A percentile compares a stretch with the other conserved stretches of the same genome.
Conservation (phyloP, 2,113 vertebrate genomes). For the Donacobius atricapilla region DNA sequence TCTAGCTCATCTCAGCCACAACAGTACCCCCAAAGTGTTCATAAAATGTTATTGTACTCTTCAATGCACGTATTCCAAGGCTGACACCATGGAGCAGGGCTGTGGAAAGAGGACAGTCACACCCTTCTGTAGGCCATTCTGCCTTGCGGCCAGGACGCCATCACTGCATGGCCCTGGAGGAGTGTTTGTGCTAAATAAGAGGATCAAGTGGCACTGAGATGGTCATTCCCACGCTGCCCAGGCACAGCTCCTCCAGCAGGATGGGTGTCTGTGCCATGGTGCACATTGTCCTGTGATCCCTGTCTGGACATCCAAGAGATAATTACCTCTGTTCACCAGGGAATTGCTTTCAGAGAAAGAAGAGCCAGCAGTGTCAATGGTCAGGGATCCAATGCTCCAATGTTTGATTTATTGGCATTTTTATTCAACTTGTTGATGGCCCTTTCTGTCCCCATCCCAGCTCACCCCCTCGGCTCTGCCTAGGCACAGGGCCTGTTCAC, state of each 20-base stretch:
- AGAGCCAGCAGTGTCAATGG: rapidly evolving
- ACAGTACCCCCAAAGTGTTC: neutral
- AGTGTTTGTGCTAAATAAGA: neutral
- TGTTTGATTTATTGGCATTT: rapidly evolving
- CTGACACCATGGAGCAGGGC: neutral
- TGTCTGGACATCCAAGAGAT: neutral
- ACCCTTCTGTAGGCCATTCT: neutral
- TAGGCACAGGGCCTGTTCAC: neutral
- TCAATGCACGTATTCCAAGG: neutral
- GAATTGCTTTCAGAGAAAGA: neutral
- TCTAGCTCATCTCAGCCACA: neutral
- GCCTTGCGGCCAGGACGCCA: rapidly evolving
- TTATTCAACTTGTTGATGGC: neutral
- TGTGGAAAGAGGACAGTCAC: neutral
- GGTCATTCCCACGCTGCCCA: rapidly evolving
- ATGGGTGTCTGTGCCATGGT: rapidly evolving
- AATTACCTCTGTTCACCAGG: no score
- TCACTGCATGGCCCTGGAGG: neutral
- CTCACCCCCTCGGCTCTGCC: rapidly evolving
- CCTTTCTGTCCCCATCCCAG: neutral
- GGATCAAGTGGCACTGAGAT: neutral
- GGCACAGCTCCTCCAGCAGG: neutral
- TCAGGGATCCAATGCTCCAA: neutral
- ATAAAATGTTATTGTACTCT: neutral
- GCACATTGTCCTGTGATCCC: rapidly evolving